Conservation (phyloP, 2,888 invertebrate genomes). For the Ophioninae sp. region DNA sequence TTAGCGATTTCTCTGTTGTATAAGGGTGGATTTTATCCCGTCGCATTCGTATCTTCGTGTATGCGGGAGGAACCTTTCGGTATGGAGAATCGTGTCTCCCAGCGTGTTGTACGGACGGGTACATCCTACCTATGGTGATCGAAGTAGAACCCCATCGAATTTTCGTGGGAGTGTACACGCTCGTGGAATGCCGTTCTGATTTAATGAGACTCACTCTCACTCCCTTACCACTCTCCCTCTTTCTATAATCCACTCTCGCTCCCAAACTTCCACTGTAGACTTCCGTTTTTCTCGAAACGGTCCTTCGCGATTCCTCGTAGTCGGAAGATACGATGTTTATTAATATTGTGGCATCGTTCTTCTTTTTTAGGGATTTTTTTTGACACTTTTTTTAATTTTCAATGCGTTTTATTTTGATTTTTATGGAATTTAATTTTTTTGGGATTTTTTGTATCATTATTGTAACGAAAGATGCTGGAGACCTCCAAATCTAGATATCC, state of each 20-base stretch:
- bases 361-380: background rate
- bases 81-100: constrained; percentile 76
- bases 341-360: background rate
- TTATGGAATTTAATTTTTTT: background rate
- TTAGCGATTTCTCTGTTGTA: constrained; percentile 19
- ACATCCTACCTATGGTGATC: constrained; percentile 79
- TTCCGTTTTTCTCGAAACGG: background rate
- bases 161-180: constrained; percentile 81
- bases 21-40: constrained; percentile 33
- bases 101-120: constrained; percentile 79
- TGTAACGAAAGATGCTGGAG: too few relatives aligned
- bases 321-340: constrained; percentile 26
- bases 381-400: too few relatives aligned
- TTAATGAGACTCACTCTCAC: constrained; percentile 73
- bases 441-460: background rate
- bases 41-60: constrained; percentile 36
- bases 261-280: constrained; percentile 7
- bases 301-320: constrained; percentile 44
- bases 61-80: constrained; percentile 59
- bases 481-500: too few relatives aligned
- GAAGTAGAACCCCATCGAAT: constrained; percentile 80
- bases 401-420: too few relatives aligned
- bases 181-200: constrained; percentile 81
- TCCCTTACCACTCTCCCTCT: constrained; percentile 40
- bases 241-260: constrained; percentile 19